Evolutionary conservation across 2,797 vertebrate species (phyloP), one percentile per base, ranked within the genome.

Genomic region (Clarias laeviceps): DNA sequence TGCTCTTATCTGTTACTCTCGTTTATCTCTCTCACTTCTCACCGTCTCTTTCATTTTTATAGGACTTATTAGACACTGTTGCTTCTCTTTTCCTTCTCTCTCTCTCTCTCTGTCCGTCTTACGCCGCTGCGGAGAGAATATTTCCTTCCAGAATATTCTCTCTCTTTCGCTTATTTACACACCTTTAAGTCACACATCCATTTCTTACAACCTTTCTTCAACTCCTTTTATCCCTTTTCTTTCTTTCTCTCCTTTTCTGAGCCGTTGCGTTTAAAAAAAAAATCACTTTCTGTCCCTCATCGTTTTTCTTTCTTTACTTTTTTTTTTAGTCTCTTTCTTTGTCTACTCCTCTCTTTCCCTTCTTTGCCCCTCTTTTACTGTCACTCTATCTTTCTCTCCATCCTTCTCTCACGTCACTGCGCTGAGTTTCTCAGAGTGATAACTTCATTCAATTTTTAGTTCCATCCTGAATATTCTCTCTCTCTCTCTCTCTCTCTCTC

Each of bases 381-480:
- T 66, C 27, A 4, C 22, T 74, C 54, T 69, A 3, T 65, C 64
- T 69, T 82, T 32, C 70, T 20, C 15, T 59, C 37, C n/a, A 56
- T 78, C 24, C 57, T 40, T 83, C 84, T 70, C 76, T 83, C 82
- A 73, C 40, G 80, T 83, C 84, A 83, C 76, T 54, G 57, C 65
- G 64, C 84, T 82, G 82, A 73, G 65, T 27, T 83, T 87, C 89
- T 81, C 85, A 66, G 76, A 73, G 82, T 87, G 86, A 88, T 82
- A 84, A 87, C 77, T 83, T 45, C 61, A 61, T 61, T 77, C 66
- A 24, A 84, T 79, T 87, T 78, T 45, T 17, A 82, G 37, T 82
- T 87, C 84, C 68, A 59, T 85, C 82, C 59, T 65, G 77, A 79
- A 78, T 65, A 85, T 80, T 86, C 77, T 65, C 70, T 83, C 69